Percentiles rank a stretch among this genome's conserved stretches.
Conservation (phyloP, 1,140 invertebrate genomes). For the Lucilia cuprina region DNA sequence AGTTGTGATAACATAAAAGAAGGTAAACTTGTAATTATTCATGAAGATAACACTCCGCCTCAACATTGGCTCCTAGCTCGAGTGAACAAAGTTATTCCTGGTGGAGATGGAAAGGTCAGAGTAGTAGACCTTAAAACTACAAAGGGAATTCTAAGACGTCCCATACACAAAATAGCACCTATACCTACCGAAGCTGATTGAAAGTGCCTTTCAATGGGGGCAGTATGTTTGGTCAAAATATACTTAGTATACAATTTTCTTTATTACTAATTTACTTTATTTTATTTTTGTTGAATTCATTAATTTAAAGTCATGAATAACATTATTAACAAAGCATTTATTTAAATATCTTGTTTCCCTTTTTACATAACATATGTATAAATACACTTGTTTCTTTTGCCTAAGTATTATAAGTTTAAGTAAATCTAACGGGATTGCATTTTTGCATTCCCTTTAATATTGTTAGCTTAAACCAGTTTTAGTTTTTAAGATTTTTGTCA, state of each 20-base stretch:
- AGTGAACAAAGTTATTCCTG: conserved; percentile 52
- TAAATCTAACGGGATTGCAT: too few species aligned
- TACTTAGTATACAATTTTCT: background rate
- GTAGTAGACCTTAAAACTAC: conserved; percentile 53
- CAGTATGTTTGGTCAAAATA: background rate
- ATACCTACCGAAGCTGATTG: conserved; percentile 26
- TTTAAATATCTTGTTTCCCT: too few species aligned
- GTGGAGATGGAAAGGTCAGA: conserved; percentile 57
- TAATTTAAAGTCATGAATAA: background rate
- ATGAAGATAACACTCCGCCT: conserved; percentile 52
- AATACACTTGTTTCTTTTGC: too few species aligned
- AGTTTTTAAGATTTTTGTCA: too few species aligned
- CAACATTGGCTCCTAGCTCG: conserved; percentile 59
- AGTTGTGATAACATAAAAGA: conserved; percentile 40
- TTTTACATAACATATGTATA: too few species aligned
- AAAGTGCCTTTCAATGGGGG: background rate
- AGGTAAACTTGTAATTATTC: conserved; percentile 53
- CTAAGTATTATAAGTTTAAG: too few species aligned
- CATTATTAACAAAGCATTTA: too few species aligned
- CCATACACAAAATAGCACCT: conserved; percentile 39
- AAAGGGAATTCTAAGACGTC: conserved; percentile 41
- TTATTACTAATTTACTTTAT: background rate
- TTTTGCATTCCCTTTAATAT: too few species aligned
- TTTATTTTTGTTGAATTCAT: background rate
- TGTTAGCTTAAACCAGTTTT: too few species aligned